phyloP scores from a whole-genome alignment of 2,113 vertebrate species.

The Barbus barbus region DNA sequence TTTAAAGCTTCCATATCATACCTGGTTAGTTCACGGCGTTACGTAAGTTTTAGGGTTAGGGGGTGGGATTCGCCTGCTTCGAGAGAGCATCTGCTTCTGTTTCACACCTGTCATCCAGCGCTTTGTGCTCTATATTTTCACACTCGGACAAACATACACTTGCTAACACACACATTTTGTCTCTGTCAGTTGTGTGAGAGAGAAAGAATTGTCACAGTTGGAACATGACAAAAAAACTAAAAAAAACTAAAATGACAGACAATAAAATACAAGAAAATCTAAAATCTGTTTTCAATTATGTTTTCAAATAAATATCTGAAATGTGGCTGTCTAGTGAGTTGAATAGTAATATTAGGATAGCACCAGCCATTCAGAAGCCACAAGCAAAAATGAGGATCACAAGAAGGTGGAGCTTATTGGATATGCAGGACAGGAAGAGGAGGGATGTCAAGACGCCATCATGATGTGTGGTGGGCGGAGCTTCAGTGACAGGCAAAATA shows the following conservation, averaged over 20 bases:
- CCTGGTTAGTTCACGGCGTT: neutral
- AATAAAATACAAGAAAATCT: constrained; percentile 62
- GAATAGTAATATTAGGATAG: constrained; percentile 58
- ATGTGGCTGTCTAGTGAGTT: constrained; percentile 45
- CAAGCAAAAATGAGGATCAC: constrained; percentile 31
- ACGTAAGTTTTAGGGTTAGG: neutral
- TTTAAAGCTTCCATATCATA: neutral
- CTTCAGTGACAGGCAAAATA: constrained; percentile 96
- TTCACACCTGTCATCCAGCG: neutral
- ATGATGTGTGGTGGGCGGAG: constrained; percentile 40
- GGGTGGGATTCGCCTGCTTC: neutral
- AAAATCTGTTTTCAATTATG: constrained; percentile 29
- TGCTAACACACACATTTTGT: constrained; percentile 47
- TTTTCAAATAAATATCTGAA: constrained; percentile 68
- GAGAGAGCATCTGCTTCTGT: constrained; percentile 7
- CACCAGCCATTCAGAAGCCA: constrained; percentile 66
- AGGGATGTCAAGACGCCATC: constrained; percentile 25
- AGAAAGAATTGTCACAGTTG: constrained; percentile 60
- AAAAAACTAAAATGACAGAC: constrained; percentile 60
- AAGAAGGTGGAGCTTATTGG: constrained; percentile 37
- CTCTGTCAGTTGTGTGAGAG: constrained; percentile 58
- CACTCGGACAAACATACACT: constrained; percentile 36
- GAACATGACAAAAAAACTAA: constrained; percentile 51
- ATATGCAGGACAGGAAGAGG: constrained; percentile 38
- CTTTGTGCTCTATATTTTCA: constrained; percentile 48